Evolutionary conservation across 1,140 invertebrate species (phyloP), one percentile per base, ranked within the genome.

Genomic region (Tribolium madens): DNA sequence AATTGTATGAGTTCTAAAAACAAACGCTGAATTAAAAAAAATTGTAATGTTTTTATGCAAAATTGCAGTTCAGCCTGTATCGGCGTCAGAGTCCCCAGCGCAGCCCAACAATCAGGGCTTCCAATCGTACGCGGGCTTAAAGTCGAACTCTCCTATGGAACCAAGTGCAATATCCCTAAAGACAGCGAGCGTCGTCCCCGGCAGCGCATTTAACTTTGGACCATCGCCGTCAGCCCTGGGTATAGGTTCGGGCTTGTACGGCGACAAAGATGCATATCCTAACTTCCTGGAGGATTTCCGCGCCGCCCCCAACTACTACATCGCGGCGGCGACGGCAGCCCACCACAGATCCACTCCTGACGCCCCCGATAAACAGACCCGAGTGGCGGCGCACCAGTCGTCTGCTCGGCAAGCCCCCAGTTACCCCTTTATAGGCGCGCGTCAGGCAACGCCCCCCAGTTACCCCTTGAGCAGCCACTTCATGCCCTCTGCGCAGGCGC

Each of bases 151-250:
- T 0, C 85, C 88, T 1, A 81, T 87, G 1, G 91, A 91, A 82
- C 86, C 88, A 48, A 83, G 88, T 9, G 87, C 88, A 6, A 87
- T 89, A 18, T 87, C 88, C 4, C 80, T 89, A 10, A 91, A 90
- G 75, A 90, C 90, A 33, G 84, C 89, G 0, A 90, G 88, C 77
- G 89, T 91, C 79, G 91, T 92, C 60, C 89, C 91, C 0, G 89
- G 90, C 14, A 92, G 91, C 83, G 91, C 91, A 72, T 93, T 92
- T 75, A 92, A 92, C 81, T 93, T 92, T 82, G 91, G 90, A 17
- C 87, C 90, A 4, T 86, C 90, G 0, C 85, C 90, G 2, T 87
- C 88, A 50, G 83, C 84, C 0, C 86, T 91, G 75, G 85, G 87
- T 1, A 82, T 89, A 13, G 85, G 84, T 36, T 79, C 87, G 1